Evolutionary conservation across 2,888 invertebrate species (phyloP), one percentile per base, ranked within the genome.

Genomic region (Pheosia tremula): DNA sequence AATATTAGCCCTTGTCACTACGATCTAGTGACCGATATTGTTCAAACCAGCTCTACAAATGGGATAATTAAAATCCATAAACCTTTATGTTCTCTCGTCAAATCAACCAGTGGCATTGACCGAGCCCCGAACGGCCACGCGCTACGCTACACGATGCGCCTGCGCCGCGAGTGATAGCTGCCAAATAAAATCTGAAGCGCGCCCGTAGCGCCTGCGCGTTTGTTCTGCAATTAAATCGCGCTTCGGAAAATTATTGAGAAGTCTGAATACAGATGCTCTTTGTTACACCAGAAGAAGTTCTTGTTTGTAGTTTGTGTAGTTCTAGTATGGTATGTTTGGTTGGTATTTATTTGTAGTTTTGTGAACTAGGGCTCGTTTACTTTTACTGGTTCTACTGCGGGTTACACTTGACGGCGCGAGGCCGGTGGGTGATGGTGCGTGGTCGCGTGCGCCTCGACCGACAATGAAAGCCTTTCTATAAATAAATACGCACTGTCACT

Each of bases 391-490:
- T 24, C 2, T 24, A 24, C 24, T 24, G 24, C 24, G 24, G 24
- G 24, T 24, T 24, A 24, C 24, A 24, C 24, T 24, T 24, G 24
- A 24, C 24, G 24, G 24, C 24, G 24, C 24, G 24, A 24, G 24
- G 24, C 24, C 24, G 24, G 24, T 24, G 24, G 24, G 24, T 24
- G 50, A 13, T 50, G 50, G 50, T 13, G 6, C 3, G 13, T 5
- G 13, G 24, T 5, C 52, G 52, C 52, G n/a, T 9, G 13, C 0
- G 39, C 39, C 41, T 13, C 60, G 24, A 36, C 41, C 56, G 64
- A 56, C 61, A 70, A 64, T 53, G 72, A 75, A 74, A 75, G 74
- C 64, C 63, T 72, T 68, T 66, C 68, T 56, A 63, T 59, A 53
- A 36, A 41, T 54, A 61, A 49, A 58, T 60, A 57, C 13, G n/a